Conservation (phyloP, 2,113 vertebrate species). For the Mungos mungo region DNA sequence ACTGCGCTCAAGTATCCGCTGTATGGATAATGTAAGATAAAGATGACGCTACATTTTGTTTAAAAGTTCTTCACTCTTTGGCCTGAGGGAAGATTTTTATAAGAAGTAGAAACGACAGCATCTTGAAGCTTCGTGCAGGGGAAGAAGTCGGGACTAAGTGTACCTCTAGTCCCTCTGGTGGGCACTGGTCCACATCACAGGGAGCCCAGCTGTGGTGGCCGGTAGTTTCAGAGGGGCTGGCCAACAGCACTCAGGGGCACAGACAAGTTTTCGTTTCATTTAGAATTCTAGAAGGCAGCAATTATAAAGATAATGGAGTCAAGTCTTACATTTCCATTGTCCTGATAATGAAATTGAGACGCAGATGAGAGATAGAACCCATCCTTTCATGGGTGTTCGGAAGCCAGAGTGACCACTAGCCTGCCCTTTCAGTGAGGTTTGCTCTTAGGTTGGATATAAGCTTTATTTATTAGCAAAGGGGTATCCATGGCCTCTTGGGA, state of each 20-base stretch:
- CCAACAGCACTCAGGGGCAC: neutral
- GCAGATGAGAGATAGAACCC: no score
- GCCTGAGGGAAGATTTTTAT: neutral
- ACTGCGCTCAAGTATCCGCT: neutral
- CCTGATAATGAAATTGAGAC: neutral
- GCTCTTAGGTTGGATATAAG: rapidly evolving
- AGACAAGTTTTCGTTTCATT: neutral
- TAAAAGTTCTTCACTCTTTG: neutral
- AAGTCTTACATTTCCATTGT: neutral
- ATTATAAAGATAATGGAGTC: neutral
- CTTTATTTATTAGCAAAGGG: neutral
- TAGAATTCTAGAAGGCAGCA: neutral
- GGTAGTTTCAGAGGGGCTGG: neutral
- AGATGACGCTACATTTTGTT: neutral
- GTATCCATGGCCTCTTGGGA: neutral
- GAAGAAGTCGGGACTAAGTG: neutral
- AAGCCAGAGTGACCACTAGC: neutral
- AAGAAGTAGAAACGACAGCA: neutral
- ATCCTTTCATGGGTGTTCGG: neutral
- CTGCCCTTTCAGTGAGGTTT: neutral
- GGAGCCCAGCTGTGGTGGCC: neutral
- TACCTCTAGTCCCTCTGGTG: slow-evolving; percentile 71
- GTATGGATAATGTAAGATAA: neutral
- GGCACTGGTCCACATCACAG: slow-evolving; percentile 69
- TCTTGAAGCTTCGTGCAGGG: neutral